Percentiles rank a stretch among this genome's conserved stretches.
Evolutionary conservation across 1,140 invertebrate species (phyloP).

Genomic region (Achatina immaculata): DNA sequence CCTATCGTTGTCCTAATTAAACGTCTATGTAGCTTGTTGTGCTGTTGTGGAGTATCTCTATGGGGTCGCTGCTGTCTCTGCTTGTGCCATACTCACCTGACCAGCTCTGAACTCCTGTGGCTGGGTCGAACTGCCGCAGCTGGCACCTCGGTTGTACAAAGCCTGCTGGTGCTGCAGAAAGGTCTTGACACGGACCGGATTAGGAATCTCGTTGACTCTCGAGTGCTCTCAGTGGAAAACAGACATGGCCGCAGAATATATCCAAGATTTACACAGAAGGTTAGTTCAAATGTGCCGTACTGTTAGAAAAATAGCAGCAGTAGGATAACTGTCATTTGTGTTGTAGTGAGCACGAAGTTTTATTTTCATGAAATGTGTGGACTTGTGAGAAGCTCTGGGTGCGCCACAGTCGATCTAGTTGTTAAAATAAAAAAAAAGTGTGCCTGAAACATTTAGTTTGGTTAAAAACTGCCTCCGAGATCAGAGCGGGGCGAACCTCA

Average conservation of each 20-base stretch:
- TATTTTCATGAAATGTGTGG: too few species aligned
- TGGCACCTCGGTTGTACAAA: conserved; percentile 72
- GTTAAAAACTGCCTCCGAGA: too few species aligned
- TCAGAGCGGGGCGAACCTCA: too few species aligned
- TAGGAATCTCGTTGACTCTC: conserved; percentile 70
- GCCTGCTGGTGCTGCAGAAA: conserved; percentile 73
- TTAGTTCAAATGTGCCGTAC: too few species aligned
- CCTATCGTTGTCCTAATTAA: conserved; percentile 68
- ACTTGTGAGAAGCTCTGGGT: too few species aligned
- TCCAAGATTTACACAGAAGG: conserved; percentile 72
- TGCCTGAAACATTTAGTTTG: too few species aligned
- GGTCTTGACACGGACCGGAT: conserved; percentile 71
- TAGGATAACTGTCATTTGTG: too few species aligned
- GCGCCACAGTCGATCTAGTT: too few species aligned
- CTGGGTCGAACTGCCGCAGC: conserved; percentile 59
- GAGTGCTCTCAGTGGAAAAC: conserved; percentile 71
- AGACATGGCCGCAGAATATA: conserved; percentile 70
- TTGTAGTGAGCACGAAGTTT: too few species aligned
- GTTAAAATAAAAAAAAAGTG: too few species aligned
- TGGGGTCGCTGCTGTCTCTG: conserved; percentile 55
- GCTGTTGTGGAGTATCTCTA: conserved; percentile 45
- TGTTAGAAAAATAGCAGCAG: too few species aligned
- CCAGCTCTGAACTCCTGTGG: conserved; percentile 72
- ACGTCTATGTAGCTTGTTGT: conserved; percentile 53
- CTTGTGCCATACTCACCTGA: conserved; percentile 64